A percentile compares a stretch with the other conserved stretches of the same genome.
Evolutionary conservation across 2,113 vertebrate species (phyloP).

Genomic region (Epinephelus lanceolatus): DNA sequence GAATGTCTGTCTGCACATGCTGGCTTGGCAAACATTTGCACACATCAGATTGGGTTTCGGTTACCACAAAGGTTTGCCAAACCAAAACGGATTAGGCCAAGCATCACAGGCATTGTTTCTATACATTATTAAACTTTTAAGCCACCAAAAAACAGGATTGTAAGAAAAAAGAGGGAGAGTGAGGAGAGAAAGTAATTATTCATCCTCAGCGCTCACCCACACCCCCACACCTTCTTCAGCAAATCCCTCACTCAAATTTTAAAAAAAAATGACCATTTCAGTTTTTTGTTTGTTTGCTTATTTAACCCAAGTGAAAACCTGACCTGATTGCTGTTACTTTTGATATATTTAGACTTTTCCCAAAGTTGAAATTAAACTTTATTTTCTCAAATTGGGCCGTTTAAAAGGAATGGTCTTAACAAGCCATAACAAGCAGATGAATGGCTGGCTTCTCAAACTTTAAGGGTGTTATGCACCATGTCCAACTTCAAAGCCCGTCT

Average conservation of each 20-base stretch:
- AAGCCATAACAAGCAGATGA: slow-evolving; percentile 83
- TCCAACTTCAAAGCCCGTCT: slow-evolving; percentile 91
- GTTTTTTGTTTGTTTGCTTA: slow-evolving; percentile 13
- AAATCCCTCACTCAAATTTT: slow-evolving; percentile 48
- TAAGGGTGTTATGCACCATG: slow-evolving; percentile 84
- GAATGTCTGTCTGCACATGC: slow-evolving; percentile 24
- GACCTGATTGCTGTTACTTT: slow-evolving; percentile 43
- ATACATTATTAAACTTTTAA: slow-evolving; percentile 86
- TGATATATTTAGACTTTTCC: slow-evolving; percentile 69
- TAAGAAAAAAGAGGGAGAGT: slow-evolving; percentile 62
- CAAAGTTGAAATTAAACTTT: slow-evolving; percentile 83
- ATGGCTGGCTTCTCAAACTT: slow-evolving; percentile 78
- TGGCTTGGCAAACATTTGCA: slow-evolving; percentile 55
- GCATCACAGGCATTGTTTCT: slow-evolving; percentile 80
- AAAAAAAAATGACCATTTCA: slow-evolving; percentile 52
- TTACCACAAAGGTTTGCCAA: slow-evolving; percentile 70
- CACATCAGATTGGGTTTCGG: slow-evolving; percentile 69
- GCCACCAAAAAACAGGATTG: slow-evolving; percentile 85
- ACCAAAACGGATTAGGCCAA: slow-evolving; percentile 75
- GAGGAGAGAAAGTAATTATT: slow-evolving; percentile 79
- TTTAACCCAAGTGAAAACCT: slow-evolving; percentile 32
- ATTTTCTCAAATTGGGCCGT: slow-evolving; percentile 82
- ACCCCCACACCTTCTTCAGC: slow-evolving; percentile 45
- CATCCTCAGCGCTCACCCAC: slow-evolving; percentile 61
- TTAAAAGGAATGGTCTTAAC: slow-evolving; percentile 82